A percentile compares a stretch with the other conserved stretches of the same genome.
These are phyloP conservation scores for Macroteleia sp. DNA, from an alignment of 2,888 invertebrate genomes.

Conservation along the genomic window DNA sequence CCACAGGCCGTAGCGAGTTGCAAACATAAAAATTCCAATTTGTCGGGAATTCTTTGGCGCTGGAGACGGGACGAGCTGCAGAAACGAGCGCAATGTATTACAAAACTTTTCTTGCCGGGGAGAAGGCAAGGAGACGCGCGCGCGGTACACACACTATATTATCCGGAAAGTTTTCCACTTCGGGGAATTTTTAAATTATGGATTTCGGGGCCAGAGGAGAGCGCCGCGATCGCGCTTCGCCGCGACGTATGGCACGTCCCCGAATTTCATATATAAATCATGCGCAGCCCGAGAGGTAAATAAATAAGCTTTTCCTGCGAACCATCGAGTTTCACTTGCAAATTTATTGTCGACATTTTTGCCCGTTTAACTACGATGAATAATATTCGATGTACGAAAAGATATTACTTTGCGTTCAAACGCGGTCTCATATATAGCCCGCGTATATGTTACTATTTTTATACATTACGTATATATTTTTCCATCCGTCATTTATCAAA, in stretches of 20 bases:
- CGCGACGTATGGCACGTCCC: slow-evolving; percentile 68
- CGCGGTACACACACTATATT: slow-evolving; percentile 76
- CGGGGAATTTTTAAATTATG: slow-evolving; percentile 82
- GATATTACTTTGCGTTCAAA: slow-evolving; percentile 63
- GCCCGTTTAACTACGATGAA: slow-evolving; percentile 66
- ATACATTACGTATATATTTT: slow-evolving; percentile 62
- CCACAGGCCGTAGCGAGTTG: slow-evolving; percentile 66
- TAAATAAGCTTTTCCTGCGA: slow-evolving; percentile 67
- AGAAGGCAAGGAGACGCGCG: slow-evolving; percentile 62
- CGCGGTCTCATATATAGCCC: slow-evolving; percentile 48
- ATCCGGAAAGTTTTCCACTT: slow-evolving; percentile 81
- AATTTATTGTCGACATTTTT: slow-evolving; percentile 66
- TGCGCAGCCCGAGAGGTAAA: slow-evolving; percentile 66
- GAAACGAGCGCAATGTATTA: slow-evolving; percentile 81
- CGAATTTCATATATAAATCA: slow-evolving; percentile 67
- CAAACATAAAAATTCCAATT: slow-evolving; percentile 79
- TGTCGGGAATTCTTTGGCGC: slow-evolving; percentile 67
- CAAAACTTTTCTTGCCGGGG: slow-evolving; percentile 75
- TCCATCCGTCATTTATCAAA: slow-evolving; percentile 57
- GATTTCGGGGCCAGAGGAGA: slow-evolving; percentile 75
- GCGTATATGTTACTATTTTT: slow-evolving; percentile 53
- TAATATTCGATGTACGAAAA: slow-evolving; percentile 65
- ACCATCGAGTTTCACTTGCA: slow-evolving; percentile 66
- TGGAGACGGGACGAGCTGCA: slow-evolving; percentile 71
- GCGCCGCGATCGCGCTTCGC: slow-evolving; percentile 63